Evolutionary conservation across 23 tunicate species (phyloP).

Genomic region (Phallusia fumigata): DNA sequence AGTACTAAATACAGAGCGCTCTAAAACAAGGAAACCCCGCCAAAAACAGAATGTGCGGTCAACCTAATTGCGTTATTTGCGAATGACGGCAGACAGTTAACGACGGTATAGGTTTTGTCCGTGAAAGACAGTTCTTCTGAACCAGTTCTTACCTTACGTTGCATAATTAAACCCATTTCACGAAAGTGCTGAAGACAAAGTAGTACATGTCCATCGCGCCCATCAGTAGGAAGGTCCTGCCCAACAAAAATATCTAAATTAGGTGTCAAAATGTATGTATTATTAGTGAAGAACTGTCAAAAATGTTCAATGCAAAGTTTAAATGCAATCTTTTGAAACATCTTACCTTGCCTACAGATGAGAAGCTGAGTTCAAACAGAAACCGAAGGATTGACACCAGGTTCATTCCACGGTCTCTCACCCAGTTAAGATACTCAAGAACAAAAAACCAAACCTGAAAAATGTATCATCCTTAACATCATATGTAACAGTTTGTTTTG

Average conservation of each 20-base stretch:
- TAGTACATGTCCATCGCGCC: conserved; percentile 70
- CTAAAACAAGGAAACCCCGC: no score
- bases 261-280: background rate
- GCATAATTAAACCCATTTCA: conserved; percentile 88
- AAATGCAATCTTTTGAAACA: background rate
- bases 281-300: background rate
- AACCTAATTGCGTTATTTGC: no score
- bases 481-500: background rate
- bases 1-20: no score
- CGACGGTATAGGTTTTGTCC: background rate
- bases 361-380: conserved; percentile 85
- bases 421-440: conserved; percentile 77
- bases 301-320: background rate
- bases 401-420: conserved; percentile 68
- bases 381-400: conserved; percentile 79
- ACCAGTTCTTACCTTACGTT: conserved; percentile 54
- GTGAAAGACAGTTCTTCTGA: no score
- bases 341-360: conserved; percentile 69
- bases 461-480: background rate
- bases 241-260: background rate
- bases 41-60: no score
- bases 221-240: conserved; percentile 86
- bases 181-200: conserved; percentile 85
- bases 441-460: conserved; percentile 89
- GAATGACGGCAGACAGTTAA: background rate